These are phyloP conservation scores for Perca fluviatilis DNA, from an alignment of 2,113 vertebrate species.

Conservation along the genomic window DNA sequence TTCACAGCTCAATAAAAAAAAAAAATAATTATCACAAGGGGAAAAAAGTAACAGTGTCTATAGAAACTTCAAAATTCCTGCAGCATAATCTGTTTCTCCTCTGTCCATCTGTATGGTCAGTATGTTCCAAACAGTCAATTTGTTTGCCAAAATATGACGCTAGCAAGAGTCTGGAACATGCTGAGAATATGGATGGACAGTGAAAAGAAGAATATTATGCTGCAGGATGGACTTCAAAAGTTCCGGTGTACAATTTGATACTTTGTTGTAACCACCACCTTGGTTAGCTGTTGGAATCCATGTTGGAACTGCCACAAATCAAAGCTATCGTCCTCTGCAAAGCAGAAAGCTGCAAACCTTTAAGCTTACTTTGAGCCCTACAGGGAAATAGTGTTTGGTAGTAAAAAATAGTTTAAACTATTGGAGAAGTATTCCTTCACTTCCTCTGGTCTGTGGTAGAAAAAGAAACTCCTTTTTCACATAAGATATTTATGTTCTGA, in stretches of 20 bases:
- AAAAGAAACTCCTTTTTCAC: not conserved
- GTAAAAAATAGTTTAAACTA: not conserved
- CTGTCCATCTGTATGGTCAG: slow-evolving; percentile 44
- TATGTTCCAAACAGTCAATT: slow-evolving; percentile 28
- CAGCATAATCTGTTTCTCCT: slow-evolving; percentile 9
- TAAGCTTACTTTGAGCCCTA: not conserved
- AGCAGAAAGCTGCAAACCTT: not conserved
- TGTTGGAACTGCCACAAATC: not conserved
- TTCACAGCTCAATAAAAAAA: slow-evolving; percentile 19
- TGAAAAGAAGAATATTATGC: not conserved
- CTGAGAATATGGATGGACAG: slow-evolving; percentile 3
- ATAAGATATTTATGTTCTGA: not conserved
- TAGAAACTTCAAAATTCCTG: slow-evolving; percentile 17
- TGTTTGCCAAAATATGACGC: slow-evolving; percentile 8
- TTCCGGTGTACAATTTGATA: not conserved
- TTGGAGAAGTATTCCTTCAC: not conserved
- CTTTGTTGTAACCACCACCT: not conserved
- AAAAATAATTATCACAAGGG: not conserved
- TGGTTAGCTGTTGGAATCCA: not conserved
- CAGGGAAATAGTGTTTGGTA: not conserved
- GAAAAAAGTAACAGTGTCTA: not conserved
- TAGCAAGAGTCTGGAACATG: not conserved
- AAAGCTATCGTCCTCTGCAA: not conserved
- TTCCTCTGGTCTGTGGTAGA: not conserved
- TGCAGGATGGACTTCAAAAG: not conserved